A percentile compares a stretch with the other conserved stretches of the same genome.
phyloP scores from a whole-genome alignment of 2,113 vertebrate genomes.

The Silurus asotus region DNA sequence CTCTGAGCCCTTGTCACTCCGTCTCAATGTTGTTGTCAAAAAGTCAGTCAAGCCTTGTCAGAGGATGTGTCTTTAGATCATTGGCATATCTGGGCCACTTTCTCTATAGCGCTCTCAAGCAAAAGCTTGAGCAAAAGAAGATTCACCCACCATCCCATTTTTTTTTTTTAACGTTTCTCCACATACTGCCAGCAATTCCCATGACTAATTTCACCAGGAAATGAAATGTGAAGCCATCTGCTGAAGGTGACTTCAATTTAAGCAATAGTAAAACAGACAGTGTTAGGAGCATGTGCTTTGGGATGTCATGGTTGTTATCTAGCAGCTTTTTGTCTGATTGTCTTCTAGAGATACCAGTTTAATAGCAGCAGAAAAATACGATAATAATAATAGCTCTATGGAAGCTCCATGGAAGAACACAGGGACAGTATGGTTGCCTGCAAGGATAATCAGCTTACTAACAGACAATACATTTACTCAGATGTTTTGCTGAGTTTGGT shows the following conservation, averaged over 20 bases:
- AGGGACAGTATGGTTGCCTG: background rate
- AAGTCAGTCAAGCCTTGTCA: conserved; percentile 35
- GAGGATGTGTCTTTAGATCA: conserved; percentile 27
- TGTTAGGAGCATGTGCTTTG: background rate
- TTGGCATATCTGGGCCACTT: conserved; percentile 46
- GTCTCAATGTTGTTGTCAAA: conserved; percentile 39
- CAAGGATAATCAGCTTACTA: background rate
- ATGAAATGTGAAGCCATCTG: conserved; percentile 42
- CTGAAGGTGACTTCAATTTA: conserved; percentile 11
- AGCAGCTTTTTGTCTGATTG: background rate
- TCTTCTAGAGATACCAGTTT: background rate
- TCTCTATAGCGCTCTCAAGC: conserved; percentile 18
- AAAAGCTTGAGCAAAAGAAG: conserved; percentile 23
- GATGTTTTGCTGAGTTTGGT: background rate
- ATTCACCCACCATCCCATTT: conserved; percentile 8
- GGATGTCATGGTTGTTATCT: conserved; percentile 10
- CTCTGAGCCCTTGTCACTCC: conserved; percentile 41
- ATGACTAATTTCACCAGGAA: conserved; percentile 38
- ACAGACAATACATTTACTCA: too few relatives aligned
- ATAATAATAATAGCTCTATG: background rate
- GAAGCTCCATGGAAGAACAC: background rate
- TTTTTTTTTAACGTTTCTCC: background rate
- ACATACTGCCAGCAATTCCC: conserved; percentile 31
- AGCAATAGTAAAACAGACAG: background rate
- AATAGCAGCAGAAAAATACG: background rate